Percentiles rank a stretch among this genome's conserved stretches.
phyloP scores from a whole-genome alignment of 2,113 vertebrate species.

The Oreotrochilus melanogaster region DNA sequence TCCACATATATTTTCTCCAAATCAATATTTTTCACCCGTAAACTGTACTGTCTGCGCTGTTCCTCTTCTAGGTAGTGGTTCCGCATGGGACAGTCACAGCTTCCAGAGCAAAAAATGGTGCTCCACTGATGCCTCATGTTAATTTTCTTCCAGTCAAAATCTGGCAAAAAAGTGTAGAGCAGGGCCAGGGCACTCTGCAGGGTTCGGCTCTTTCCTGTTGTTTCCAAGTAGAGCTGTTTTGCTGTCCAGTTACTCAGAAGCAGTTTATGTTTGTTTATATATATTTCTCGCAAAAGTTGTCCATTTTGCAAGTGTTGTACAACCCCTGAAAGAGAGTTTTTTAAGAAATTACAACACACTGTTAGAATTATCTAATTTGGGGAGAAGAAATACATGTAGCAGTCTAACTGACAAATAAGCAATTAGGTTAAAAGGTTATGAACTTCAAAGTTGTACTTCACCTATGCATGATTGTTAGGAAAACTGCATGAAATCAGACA shows the following conservation, averaged over 20 bases:
- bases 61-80: slow-evolving; percentile 92
- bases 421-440: neutral
- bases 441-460: neutral
- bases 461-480: neutral
- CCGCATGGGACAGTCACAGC: slow-evolving; percentile 90
- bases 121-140: slow-evolving; percentile 91
- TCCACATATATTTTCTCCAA: slow-evolving; percentile 88
- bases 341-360: neutral
- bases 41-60: slow-evolving; percentile 90
- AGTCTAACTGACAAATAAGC: neutral
- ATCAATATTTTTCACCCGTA: slow-evolving; percentile 82
- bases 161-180: slow-evolving; percentile 89
- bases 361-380: neutral
- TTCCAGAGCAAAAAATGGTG: slow-evolving; percentile 90
- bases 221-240: slow-evolving; percentile 92
- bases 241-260: slow-evolving; percentile 83
- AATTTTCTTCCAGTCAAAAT: slow-evolving; percentile 91
- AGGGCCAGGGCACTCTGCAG: slow-evolving; percentile 92
- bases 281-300: slow-evolving; percentile 87
- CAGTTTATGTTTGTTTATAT: slow-evolving; percentile 86
- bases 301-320: slow-evolving; percentile 94
- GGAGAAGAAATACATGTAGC: neutral
- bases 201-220: slow-evolving; percentile 93
- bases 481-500: neutral
- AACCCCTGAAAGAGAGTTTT: slow-evolving; percentile 81